A percentile compares a stretch with the other conserved stretches of the same genome.
These are phyloP conservation scores for Rhynchotus rufescens DNA, from an alignment of 2,797 vertebrate genomes.

Conservation along the genomic window DNA sequence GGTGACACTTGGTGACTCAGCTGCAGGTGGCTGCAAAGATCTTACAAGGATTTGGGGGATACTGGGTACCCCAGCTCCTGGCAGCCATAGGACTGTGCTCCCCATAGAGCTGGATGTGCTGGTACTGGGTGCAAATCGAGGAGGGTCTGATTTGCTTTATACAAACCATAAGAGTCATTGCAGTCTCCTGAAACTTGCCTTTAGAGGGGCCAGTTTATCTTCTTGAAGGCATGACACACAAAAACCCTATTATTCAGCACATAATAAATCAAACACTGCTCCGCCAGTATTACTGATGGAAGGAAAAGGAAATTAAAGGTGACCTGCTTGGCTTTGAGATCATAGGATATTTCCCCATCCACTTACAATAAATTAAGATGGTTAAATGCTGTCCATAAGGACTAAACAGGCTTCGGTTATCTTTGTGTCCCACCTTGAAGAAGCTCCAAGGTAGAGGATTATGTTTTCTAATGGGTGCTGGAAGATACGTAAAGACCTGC, in stretches of 20 bases:
- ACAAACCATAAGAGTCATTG: neutral
- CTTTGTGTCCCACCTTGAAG: neutral
- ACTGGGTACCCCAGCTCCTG: neutral
- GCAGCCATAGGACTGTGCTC: neutral
- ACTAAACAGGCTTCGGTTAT: neutral
- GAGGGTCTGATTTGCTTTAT: neutral
- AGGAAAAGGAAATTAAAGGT: slow-evolving; percentile 61
- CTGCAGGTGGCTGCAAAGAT: neutral
- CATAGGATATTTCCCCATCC: slow-evolving; percentile 14
- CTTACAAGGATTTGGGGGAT: neutral
- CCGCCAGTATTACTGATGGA: neutral
- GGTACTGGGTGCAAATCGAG: too few species aligned
- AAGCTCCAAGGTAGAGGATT: neutral
- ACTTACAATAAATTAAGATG: slow-evolving; percentile 22
- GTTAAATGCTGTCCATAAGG: slow-evolving; percentile 33
- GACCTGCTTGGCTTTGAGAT: slow-evolving; percentile 35
- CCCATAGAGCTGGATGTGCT: too few species aligned
- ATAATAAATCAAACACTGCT: slow-evolving; percentile 62
- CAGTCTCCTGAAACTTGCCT: slow-evolving; percentile 6
- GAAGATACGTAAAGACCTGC: neutral
- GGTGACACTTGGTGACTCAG: neutral
- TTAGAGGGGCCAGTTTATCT: slow-evolving; percentile 46
- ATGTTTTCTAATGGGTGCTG: neutral
- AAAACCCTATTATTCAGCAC: neutral
- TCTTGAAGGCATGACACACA: slow-evolving; percentile 17